A percentile compares a stretch with the other conserved stretches of the same genome.
phyloP scores from a whole-genome alignment of 1,140 invertebrate genomes.

The Drosophila nasuta region DNA sequence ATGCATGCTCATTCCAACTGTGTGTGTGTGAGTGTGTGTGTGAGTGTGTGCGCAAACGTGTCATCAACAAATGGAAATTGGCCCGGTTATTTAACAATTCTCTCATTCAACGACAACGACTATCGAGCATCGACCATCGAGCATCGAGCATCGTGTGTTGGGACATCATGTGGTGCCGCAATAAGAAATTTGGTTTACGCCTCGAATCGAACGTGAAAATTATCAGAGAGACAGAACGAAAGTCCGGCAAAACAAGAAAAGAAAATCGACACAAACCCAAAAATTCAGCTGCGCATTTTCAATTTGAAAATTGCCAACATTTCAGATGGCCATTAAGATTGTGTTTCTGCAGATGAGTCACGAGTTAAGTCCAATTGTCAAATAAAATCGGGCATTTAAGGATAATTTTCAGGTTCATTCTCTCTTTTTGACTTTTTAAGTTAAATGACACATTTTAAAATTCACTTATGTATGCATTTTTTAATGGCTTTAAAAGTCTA shows the following conservation, averaged over 20 bases:
- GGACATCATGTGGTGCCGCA: constrained; percentile 52
- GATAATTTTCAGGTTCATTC: background rate
- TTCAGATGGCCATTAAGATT: background rate
- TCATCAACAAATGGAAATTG: constrained; percentile 55
- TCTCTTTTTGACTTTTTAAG: background rate
- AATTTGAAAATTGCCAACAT: constrained; percentile 7
- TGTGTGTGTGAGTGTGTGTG: constrained; percentile 9
- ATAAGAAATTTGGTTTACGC: constrained; percentile 13
- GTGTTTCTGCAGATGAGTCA: background rate
- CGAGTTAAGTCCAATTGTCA: background rate
- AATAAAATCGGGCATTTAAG: background rate
- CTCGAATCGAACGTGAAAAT: constrained; percentile 15
- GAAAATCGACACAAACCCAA: background rate
- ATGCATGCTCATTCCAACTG: constrained; percentile 8
- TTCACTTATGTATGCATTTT: no score
- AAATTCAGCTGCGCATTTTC: constrained; percentile 23
- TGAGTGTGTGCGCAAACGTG: constrained; percentile 46
- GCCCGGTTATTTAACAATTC: constrained; percentile 32
- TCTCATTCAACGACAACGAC: constrained; percentile 24
- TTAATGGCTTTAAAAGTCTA: no score
- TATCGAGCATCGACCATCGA: constrained; percentile 3
- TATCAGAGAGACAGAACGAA: background rate
- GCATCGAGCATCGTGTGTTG: constrained; percentile 4
- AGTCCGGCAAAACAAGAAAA: background rate
- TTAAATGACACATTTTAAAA: no score